Base-by-base conservation (phyloP, 2,797 vertebrate species). In the Balearica regulorum region DNA sequence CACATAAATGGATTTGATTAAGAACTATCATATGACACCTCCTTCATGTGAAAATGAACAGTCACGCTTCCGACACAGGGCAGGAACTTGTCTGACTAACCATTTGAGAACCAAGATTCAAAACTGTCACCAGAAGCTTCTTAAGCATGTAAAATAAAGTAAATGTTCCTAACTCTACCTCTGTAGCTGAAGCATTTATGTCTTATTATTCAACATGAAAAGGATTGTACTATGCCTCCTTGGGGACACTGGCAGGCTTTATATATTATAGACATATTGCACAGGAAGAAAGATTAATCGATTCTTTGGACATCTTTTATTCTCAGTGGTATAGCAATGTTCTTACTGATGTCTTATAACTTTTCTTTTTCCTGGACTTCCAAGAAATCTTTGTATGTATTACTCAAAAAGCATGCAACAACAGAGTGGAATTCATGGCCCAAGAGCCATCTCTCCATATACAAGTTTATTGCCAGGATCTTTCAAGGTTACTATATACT, bases 21-120 rank as follows among this genome's bases (percentile, higher is more conserved):
- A 64, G 37, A 81, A 92, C n/a, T 26, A 69, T 11, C 39, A 61
- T 19, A 70, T 0, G 0, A 33, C 10, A n/a, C 10, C 7, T 41
- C 53, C 35, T 77, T 90, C 46, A 46, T 1, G 8, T 44, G 58
- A 84, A 76, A 84, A 79, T 18, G 12, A 61, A 13, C 25, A 55
- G 29, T 16, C 33, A 49, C 0, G 1, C 28, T 89, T 84, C 60
- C 4, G 2, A 57, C n/a, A 49, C 8, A 37, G 17, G 33, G 33
- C 25, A 86, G 44, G 46, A 43, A 48, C 69, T 68, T 72, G 24
- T 35, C 35, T 53, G 65, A 87, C 54, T 48, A 48, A 77, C 12
- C 21, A 35, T 12, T 20, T 29, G 25, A 77, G 64, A 77, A 70
- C 6, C 39, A 51, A 79, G 73, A 60, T n/a, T 33, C 60, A 65